Base-by-base conservation (phyloP, 2,797 vertebrate genomes). In the Sciaenops ocellatus region DNA sequence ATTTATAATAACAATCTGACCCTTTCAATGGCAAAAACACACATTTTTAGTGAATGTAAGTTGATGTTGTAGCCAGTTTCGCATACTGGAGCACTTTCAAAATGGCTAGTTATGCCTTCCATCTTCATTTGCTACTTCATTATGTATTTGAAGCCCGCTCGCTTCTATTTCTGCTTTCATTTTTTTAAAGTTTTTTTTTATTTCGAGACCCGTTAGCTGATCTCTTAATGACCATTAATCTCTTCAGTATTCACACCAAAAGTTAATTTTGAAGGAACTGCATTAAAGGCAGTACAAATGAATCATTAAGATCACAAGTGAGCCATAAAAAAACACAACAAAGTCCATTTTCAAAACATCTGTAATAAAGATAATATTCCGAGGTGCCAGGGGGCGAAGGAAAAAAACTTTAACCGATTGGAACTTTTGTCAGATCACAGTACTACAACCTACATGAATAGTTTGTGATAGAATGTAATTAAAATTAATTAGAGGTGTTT, bases 141-240 rank as follows among this genome's bases (percentile, higher is more conserved):
- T 28, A 44, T 42, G 41, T 47, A 44, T 50, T 38, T 65, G 17
- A 7, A 34, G 47, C 44, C 26, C 50, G 67, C 63, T 62, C 4
- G 13, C 22, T 60, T 47, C 41, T 64, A 41, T 73, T 68, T 65
- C 22, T 56, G 38, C 3, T 52, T 28, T 66, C 46, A 28, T 67
- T 56, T 64, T 38, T 15, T 67, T 48, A 7, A n/a, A n/a, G n/a
- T 38, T 38, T 30, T 30, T 30, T 15, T 67, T 48, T 69, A 24
- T 69, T 44, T 52, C 34, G 41, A 65, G 15, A 24, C 30, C 13
- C 0, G 3, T 67, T 22, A 22, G 67, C 57, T 57, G 48, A 41
- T 76, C 62, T 56, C 76, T 64, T 60, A 67, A 82, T 65, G 34
- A 42, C 48, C 42, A 56, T 64, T 77, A 22, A 75, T 80, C 57